A percentile compares a stretch with the other conserved stretches of the same genome.
These are phyloP conservation scores for Dexiosoma caninum DNA, from an alignment of 2,888 invertebrate species.

Conservation along the genomic window DNA sequence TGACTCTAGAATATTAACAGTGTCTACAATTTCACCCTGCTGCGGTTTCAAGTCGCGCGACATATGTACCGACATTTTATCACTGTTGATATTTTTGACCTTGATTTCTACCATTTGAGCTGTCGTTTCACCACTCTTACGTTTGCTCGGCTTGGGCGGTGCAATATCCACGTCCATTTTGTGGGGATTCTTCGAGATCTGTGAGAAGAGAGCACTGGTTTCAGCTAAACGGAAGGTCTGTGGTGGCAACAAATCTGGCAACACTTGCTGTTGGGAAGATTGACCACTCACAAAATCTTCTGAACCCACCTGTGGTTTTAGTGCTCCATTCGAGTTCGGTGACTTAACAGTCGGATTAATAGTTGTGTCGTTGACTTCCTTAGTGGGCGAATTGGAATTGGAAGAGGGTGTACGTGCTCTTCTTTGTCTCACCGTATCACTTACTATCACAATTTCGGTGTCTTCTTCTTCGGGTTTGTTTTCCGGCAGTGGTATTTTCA, in stretches of 20 bases:
- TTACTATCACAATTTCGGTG: conserved; percentile 81
- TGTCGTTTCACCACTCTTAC: conserved; percentile 73
- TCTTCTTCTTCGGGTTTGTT: conserved; percentile 69
- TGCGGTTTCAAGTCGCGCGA: conserved; percentile 68
- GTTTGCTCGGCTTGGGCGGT: conserved; percentile 69
- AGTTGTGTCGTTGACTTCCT: conserved; percentile 43
- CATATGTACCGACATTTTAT: conserved; percentile 79
- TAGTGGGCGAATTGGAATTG: conserved; percentile 67
- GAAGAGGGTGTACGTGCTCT: conserved; percentile 76
- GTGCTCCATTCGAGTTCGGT: conserved; percentile 26
- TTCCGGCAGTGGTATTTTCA: not conserved
- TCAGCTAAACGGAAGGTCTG: conserved; percentile 83
- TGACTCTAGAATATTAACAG: conserved; percentile 79
- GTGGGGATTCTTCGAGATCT: conserved; percentile 81
- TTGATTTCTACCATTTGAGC: conserved; percentile 83
- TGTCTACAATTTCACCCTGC: conserved; percentile 78
- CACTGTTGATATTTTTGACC: conserved; percentile 84
- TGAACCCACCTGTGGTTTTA: conserved; percentile 56
- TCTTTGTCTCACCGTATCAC: conserved; percentile 82
- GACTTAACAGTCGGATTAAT: not conserved
- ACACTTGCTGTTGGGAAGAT: conserved; percentile 73
- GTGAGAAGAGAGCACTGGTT: conserved; percentile 84
- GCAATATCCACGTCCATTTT: conserved; percentile 28
- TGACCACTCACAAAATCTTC: conserved; percentile 54
- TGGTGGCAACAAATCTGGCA: conserved; percentile 79